Evolutionary conservation across 2,888 invertebrate genomes (phyloP).

Genomic region (Reticulitermes lucifugus): DNA sequence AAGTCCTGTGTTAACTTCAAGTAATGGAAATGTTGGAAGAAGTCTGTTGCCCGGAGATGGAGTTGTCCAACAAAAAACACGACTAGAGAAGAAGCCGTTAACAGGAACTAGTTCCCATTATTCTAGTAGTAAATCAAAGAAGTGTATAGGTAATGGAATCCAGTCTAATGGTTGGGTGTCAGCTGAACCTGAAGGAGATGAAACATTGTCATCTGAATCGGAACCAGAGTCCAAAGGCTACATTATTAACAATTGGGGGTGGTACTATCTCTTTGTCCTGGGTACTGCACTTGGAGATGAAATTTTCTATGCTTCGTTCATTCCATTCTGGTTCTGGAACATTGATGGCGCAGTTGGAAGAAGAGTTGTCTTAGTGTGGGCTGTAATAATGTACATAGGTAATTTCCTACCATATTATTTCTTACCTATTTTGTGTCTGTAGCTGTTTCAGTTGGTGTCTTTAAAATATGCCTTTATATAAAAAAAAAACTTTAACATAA

Average conservation of each 20-base stretch:
- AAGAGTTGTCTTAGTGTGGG: slow-evolving; percentile 85
- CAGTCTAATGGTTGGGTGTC: slow-evolving; percentile 12
- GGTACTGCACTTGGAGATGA: slow-evolving; percentile 92
- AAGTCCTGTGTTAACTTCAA: slow-evolving; percentile 26
- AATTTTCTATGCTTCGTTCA: slow-evolving; percentile 90
- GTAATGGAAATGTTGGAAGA: not conserved
- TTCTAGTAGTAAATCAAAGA: slow-evolving; percentile 3
- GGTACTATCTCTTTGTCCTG: slow-evolving; percentile 87
- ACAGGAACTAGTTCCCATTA: slow-evolving; percentile 58
- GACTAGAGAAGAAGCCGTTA: slow-evolving; percentile 52
- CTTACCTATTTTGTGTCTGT: too few relatives aligned
- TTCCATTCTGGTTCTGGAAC: slow-evolving; percentile 96
- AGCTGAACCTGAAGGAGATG: slow-evolving; percentile 62
- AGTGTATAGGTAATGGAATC: slow-evolving; percentile 53
- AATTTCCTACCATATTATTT: slow-evolving; percentile 55
- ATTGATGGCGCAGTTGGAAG: slow-evolving; percentile 88
- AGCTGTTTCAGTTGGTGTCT: not conserved
- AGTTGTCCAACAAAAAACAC: not conserved
- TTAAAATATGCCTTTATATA: too few relatives aligned
- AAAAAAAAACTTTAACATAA: too few relatives aligned
- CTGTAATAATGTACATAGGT: slow-evolving; percentile 87
- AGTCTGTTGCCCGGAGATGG: too few relatives aligned
- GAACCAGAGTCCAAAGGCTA: slow-evolving; percentile 64
- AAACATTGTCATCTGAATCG: slow-evolving; percentile 63
- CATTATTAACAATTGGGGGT: slow-evolving; percentile 77